phyloP scores from a whole-genome alignment of 64 coral and sea anemone species.

The Stylophora pistillata region DNA sequence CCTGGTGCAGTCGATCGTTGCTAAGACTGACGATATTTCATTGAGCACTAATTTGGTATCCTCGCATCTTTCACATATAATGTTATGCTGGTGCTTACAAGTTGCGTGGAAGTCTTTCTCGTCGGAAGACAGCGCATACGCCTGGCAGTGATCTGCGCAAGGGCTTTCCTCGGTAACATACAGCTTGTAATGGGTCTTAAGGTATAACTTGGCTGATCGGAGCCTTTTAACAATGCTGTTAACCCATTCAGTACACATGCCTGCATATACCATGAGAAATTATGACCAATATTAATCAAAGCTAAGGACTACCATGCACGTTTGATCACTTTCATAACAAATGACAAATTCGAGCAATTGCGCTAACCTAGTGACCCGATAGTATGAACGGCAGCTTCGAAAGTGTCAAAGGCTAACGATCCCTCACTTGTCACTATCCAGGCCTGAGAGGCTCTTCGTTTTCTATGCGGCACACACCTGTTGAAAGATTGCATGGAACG shows the following conservation, averaged over 20 bases:
- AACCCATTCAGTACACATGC: constrained; percentile 33
- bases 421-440: constrained; percentile 66
- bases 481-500: background rate
- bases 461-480: constrained; percentile 66
- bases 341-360: background rate
- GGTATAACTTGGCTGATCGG: constrained; percentile 33
- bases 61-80: constrained; percentile 1
- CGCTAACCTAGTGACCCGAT: constrained; percentile 34
- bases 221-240: constrained; percentile 23
- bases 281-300: constrained; percentile 4
- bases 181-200: constrained; percentile 65
- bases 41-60: constrained; percentile 21
- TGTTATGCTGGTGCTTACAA: background rate
- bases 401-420: constrained; percentile 57
- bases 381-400: constrained; percentile 17
- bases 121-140: constrained; percentile 12
- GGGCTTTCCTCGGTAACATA: constrained; percentile 29
- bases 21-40: background rate
- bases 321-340: background rate
- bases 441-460: constrained; percentile 45
- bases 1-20: background rate
- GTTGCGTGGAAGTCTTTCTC: background rate
- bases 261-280: constrained; percentile 5
- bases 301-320: background rate
- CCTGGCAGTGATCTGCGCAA: constrained; percentile 19